Conservation (phyloP, 2,113 vertebrate species). For the Phylloscopus trochilus region DNA sequence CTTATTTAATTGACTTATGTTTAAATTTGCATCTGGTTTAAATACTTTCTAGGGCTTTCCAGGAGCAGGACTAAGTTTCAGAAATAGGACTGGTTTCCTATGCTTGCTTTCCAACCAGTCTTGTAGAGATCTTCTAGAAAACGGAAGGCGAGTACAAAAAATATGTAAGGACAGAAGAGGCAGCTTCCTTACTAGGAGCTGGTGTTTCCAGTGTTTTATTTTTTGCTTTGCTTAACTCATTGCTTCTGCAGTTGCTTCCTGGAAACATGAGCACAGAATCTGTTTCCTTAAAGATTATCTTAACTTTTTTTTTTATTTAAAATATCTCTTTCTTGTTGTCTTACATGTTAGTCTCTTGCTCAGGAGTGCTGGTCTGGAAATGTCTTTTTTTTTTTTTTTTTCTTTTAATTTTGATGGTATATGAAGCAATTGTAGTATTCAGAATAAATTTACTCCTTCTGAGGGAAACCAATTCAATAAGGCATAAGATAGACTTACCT, state of each 20-base stretch:
- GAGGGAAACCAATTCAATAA: background rate
- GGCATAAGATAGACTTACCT: background rate
- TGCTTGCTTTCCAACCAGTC: background rate
- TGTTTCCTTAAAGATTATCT: background rate
- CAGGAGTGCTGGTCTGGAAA: background rate
- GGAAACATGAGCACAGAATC: background rate
- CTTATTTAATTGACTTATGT: background rate
- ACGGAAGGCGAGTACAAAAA: background rate
- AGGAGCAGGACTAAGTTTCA: background rate
- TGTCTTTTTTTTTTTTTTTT: background rate
- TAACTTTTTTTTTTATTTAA: background rate
- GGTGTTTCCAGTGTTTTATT: background rate
- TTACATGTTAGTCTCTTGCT: background rate
- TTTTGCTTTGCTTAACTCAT: background rate
- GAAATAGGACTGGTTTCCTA: background rate
- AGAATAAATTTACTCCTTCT: background rate
- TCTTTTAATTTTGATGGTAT: background rate
- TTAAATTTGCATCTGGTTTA: background rate
- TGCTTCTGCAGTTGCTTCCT: background rate
- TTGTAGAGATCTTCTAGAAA: background rate
- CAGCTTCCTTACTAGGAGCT: background rate
- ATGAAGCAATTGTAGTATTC: background rate
- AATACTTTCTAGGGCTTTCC: background rate
- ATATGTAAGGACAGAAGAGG: background rate
- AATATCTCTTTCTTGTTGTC: background rate